Evolutionary conservation across 1,140 invertebrate genomes (phyloP).

Genomic region (Argopecten irradians): DNA sequence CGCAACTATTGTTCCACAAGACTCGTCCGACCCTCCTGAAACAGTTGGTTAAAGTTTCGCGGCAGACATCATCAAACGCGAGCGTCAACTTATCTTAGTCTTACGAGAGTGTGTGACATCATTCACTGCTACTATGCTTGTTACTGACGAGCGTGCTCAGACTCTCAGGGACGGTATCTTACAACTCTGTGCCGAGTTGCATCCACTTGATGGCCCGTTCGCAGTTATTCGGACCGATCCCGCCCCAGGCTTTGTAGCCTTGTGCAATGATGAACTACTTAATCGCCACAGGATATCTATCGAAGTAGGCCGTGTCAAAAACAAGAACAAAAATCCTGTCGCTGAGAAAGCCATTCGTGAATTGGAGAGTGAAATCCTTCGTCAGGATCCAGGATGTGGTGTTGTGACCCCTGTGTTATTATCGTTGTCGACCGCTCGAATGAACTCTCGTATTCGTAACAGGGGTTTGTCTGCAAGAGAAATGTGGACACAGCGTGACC

Average conservation of each 20-base stretch:
- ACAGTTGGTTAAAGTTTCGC: too few relatives aligned
- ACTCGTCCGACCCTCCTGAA: too few relatives aligned
- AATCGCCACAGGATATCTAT: slow-evolving; percentile 32
- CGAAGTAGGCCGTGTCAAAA: slow-evolving; percentile 52
- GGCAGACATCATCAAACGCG: too few relatives aligned
- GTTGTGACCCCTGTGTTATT: slow-evolving; percentile 2
- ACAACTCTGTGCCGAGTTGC: slow-evolving; percentile 33
- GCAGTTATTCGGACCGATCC: slow-evolving; percentile 51
- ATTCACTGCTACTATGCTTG: too few relatives aligned
- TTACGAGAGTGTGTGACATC: too few relatives aligned
- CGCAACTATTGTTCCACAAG: too few relatives aligned
- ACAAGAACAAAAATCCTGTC: slow-evolving; percentile 55
- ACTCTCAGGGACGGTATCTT: slow-evolving; percentile 37
- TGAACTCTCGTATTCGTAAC: slow-evolving; percentile 45
- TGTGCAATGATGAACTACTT: slow-evolving; percentile 46
- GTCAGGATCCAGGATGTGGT: neutral
- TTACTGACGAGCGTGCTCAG: too few relatives aligned
- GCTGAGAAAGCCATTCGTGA: slow-evolving; percentile 50
- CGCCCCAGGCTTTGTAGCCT: slow-evolving; percentile 52
- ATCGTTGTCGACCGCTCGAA: slow-evolving; percentile 29
- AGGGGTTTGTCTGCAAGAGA: too few relatives aligned
- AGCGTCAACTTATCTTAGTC: too few relatives aligned
- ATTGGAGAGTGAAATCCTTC: slow-evolving; percentile 38
- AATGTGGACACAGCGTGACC: slow-evolving; percentile 47
- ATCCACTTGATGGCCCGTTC: slow-evolving; percentile 45